Conservation (phyloP, 2,797 vertebrate species). For the Phaenicophaeus curvirostris region DNA sequence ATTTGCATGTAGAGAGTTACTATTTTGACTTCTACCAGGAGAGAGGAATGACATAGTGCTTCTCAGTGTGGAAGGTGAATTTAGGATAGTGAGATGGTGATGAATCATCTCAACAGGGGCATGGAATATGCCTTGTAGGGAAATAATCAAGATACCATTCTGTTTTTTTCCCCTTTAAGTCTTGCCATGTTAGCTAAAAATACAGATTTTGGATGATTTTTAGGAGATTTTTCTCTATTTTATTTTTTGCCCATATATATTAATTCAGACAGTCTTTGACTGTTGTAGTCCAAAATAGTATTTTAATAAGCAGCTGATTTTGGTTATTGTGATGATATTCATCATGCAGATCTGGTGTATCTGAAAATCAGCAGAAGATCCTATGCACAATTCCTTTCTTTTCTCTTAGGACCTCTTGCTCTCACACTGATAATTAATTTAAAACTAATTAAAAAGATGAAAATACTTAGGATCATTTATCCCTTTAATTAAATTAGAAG, state of each 20-base stretch:
- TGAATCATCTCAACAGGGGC: background rate
- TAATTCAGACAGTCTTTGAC: background rate
- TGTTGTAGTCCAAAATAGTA: background rate
- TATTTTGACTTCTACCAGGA: background rate
- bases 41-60: background rate
- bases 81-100: background rate
- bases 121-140: background rate
- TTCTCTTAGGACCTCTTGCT: background rate
- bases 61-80: background rate
- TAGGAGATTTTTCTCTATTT: background rate
- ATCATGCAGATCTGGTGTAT: background rate
- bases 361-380: background rate
- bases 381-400: background rate
- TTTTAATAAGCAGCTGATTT: background rate
- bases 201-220: background rate
- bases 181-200: background rate
- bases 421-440: constrained; percentile 34
- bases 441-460: constrained; percentile 6
- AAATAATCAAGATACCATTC: background rate
- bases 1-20: background rate
- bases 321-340: background rate
- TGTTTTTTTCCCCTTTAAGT: background rate
- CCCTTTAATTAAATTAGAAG: constrained; percentile 44
- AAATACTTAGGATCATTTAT: constrained; percentile 17
- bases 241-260: background rate